These are phyloP conservation scores for Baccha elongata DNA, from an alignment of 2,888 invertebrate species.

Conservation along the genomic window DNA sequence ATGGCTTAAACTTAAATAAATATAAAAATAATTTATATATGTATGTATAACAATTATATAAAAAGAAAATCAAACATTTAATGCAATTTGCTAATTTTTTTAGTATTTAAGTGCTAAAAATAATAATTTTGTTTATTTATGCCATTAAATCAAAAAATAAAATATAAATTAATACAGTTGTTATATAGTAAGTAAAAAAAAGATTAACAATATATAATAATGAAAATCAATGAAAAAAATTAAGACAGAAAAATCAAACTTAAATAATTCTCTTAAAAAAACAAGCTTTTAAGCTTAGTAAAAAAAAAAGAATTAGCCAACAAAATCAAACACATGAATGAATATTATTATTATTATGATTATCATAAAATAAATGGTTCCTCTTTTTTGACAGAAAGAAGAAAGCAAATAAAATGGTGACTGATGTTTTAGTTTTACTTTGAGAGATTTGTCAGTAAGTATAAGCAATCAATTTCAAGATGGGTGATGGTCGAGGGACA, in stretches of 20 bases:
- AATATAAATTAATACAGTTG: slow-evolving; percentile 50
- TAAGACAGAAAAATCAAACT: slow-evolving; percentile 57
- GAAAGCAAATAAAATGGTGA: slow-evolving; percentile 34
- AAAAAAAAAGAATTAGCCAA: slow-evolving; percentile 10
- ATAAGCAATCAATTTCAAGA: too few relatives aligned
- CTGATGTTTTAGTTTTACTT: slow-evolving; percentile 13
- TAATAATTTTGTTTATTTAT: slow-evolving; percentile 44
- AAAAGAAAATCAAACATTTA: slow-evolving; percentile 39
- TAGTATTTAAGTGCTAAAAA: slow-evolving; percentile 46
- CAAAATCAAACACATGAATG: slow-evolving; percentile 25
- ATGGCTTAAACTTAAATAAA: slow-evolving; percentile 53
- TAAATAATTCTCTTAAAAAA: background rate
- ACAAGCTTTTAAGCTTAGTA: slow-evolving; percentile 22
- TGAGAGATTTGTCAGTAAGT: too few relatives aligned
- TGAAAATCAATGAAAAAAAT: slow-evolving; percentile 51
- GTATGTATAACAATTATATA: slow-evolving; percentile 33
- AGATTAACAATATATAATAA: slow-evolving; percentile 12
- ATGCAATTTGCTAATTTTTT: slow-evolving; percentile 67
- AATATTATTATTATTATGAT: slow-evolving; percentile 25
- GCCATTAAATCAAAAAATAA: slow-evolving; percentile 31
- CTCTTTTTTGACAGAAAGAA: slow-evolving; percentile 63
- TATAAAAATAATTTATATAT: slow-evolving; percentile 29
- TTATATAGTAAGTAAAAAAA: slow-evolving; percentile 71
- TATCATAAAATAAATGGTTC: slow-evolving; percentile 60
- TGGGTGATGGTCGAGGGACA: too few relatives aligned